Evolutionary conservation across 2,888 invertebrate genomes (phyloP).

Genomic region (Sisyra terminalis): DNA sequence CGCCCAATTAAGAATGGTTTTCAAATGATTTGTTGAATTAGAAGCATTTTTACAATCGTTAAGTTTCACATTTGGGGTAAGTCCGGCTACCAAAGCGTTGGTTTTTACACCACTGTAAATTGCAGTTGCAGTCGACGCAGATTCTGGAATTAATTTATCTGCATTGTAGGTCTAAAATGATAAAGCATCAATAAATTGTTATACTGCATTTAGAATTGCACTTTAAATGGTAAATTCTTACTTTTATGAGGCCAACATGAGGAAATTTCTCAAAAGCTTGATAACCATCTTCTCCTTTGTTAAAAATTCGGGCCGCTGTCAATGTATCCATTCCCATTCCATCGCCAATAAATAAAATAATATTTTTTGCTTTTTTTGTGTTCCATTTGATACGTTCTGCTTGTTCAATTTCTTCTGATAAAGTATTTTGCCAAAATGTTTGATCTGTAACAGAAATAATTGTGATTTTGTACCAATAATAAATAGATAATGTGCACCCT

Average conservation of each 20-base stretch:
- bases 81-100: constrained; percentile 62
- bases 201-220: no score
- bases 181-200: no score
- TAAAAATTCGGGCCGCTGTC: constrained; percentile 50
- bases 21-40: constrained; percentile 33
- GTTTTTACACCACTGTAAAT: constrained; percentile 70
- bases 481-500: no score
- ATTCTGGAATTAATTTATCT: constrained; percentile 77
- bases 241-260: constrained; percentile 50
- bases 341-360: constrained; percentile 58
- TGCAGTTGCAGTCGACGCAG: constrained; percentile 77
- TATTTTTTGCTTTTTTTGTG: constrained; percentile 30
- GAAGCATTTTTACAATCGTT: constrained; percentile 49
- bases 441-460: no score
- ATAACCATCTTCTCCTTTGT: constrained; percentile 45
- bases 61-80: constrained; percentile 47
- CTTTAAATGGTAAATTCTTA: constrained; percentile 22
- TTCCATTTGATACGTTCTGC: no score
- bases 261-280: constrained; percentile 59
- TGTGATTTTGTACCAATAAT: no score
- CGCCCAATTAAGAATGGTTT: constrained; percentile 54
- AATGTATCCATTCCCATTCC: constrained; percentile 61
- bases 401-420: no score
- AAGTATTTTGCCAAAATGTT: no score
- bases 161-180: constrained; percentile 64